A percentile compares a stretch with the other conserved stretches of the same genome.
These are phyloP conservation scores for Salvelinus sp. DNA, from an alignment of 2,113 vertebrate genomes.

Conservation along the genomic window DNA sequence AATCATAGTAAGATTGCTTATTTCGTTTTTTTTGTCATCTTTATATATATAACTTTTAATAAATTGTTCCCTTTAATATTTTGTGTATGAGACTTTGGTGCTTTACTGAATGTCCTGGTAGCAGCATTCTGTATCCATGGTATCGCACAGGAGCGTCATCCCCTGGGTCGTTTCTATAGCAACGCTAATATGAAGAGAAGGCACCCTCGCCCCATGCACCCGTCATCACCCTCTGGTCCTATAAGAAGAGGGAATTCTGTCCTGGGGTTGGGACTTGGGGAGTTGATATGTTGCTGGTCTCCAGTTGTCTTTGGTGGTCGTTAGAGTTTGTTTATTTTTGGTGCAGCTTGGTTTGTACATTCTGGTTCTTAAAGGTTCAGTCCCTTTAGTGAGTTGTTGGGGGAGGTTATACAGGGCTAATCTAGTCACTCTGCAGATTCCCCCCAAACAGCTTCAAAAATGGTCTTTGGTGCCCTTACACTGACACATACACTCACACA, in stretches of 20 bases:
- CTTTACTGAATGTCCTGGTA: constrained; percentile 74
- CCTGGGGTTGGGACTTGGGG: constrained; percentile 33
- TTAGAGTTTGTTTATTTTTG: constrained; percentile 46
- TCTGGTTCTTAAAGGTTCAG: constrained; percentile 72
- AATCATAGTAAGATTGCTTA: constrained; percentile 80
- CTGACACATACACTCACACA: constrained; percentile 28
- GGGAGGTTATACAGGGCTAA: constrained; percentile 42
- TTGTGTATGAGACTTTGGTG: constrained; percentile 74
- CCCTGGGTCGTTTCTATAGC: constrained; percentile 73
- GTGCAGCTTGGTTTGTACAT: constrained; percentile 75
- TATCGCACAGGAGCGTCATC: constrained; percentile 70
- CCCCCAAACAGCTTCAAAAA: constrained; percentile 64
- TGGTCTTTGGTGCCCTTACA: constrained; percentile 55
- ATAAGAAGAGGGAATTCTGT: constrained; percentile 52
- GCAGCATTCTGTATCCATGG: constrained; percentile 78
- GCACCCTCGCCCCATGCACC: constrained; percentile 52
- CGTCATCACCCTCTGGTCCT: constrained; percentile 48
- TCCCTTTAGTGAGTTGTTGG: constrained; percentile 64
- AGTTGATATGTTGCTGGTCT: constrained; percentile 58
- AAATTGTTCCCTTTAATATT: constrained; percentile 77
- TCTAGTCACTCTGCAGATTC: constrained; percentile 58
- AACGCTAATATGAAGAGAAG: constrained; percentile 64
- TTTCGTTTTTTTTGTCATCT: constrained; percentile 74
- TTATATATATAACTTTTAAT: constrained; percentile 66
- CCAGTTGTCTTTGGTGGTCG: constrained; percentile 72